Evolutionary conservation across 2,888 invertebrate genomes (phyloP).

Genomic region (Ethmia dodecea): DNA sequence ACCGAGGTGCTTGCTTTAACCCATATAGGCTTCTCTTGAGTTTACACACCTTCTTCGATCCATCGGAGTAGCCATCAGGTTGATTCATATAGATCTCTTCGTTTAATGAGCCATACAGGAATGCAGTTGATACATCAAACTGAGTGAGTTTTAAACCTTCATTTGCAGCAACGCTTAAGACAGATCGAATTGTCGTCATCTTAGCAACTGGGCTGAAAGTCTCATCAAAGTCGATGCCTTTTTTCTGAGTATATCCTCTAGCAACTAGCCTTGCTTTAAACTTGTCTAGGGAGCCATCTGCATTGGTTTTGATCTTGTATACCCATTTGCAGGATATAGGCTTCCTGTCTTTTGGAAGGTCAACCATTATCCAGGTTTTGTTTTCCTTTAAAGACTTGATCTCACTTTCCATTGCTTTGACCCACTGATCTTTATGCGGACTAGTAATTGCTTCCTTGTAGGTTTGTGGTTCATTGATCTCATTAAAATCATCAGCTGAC

Average conservation of each 20-base stretch:
- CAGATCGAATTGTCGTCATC: constrained; percentile 8
- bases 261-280: constrained; percentile 22
- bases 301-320: constrained; percentile 19
- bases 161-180: constrained; percentile 12
- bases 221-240: constrained; percentile 14
- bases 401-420: constrained; percentile 23
- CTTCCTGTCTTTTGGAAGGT: constrained; percentile 19
- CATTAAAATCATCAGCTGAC: too few relatives aligned
- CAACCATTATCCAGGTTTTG: constrained; percentile 11
- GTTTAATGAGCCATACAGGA: constrained; percentile 5
- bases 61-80: constrained; percentile 9
- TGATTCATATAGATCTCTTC: constrained; percentile 12
- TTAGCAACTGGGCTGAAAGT: constrained; percentile 16
- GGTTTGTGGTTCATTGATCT: constrained; percentile 1
- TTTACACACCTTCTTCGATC: constrained; percentile 7
- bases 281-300: constrained; percentile 15
- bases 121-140: constrained; percentile 12
- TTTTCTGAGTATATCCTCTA: constrained; percentile 11
- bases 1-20: constrained; percentile 12
- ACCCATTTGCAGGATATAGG: constrained; percentile 18
- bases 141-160: constrained; percentile 7
- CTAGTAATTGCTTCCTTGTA: constrained; percentile 5
- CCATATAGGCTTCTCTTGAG: constrained; percentile 16
- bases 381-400: constrained; percentile 20
- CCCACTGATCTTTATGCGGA: constrained; percentile 14